A percentile compares a stretch with the other conserved stretches of the same genome.
These are phyloP conservation scores for Philereme vetulata DNA, from an alignment of 2,888 invertebrate species.

Conservation along the genomic window DNA sequence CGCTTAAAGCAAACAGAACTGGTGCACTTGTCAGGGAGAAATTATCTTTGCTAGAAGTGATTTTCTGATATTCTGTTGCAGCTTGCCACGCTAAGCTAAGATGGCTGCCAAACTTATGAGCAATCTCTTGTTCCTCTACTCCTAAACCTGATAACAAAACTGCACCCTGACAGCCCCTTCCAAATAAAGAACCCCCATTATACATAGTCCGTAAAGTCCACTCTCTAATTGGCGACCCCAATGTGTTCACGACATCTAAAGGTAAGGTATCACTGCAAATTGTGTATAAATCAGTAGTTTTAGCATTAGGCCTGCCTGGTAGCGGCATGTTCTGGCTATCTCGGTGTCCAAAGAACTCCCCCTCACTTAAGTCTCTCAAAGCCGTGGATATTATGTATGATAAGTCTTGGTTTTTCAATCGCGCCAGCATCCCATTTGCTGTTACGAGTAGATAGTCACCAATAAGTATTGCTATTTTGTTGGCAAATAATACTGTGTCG, in stretches of 20 bases:
- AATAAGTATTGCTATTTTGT: conserved; percentile 93
- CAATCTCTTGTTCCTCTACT: conserved; percentile 86
- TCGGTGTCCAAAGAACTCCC: conserved; percentile 90
- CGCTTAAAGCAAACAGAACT: conserved; percentile 90
- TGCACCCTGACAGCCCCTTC: conserved; percentile 92
- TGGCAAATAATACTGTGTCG: conserved; percentile 92
- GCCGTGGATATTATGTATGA: conserved; percentile 92
- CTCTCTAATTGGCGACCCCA: conserved; percentile 85
- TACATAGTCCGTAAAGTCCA: conserved; percentile 89
- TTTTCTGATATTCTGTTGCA: conserved; percentile 65
- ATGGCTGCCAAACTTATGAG: conserved; percentile 91
- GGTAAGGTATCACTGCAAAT: conserved; percentile 69
- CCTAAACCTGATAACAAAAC: conserved; percentile 88
- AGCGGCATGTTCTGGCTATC: conserved; percentile 90
- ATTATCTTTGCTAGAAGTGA: conserved; percentile 80
- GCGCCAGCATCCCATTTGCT: conserved; percentile 91
- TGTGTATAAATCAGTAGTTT: conserved; percentile 51
- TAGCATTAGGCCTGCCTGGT: conserved; percentile 83
- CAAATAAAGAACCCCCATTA: conserved; percentile 86
- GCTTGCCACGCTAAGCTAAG: conserved; percentile 93
- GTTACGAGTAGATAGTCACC: conserved; percentile 94
- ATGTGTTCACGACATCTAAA: conserved; percentile 61
- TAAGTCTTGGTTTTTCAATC: conserved; percentile 87
- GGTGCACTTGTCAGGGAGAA: conserved; percentile 92
- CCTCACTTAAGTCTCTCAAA: conserved; percentile 91